Percentiles rank a stretch among this genome's conserved stretches.
Conservation (phyloP, 2,797 vertebrate species). For the Enteromius radiatus region DNA sequence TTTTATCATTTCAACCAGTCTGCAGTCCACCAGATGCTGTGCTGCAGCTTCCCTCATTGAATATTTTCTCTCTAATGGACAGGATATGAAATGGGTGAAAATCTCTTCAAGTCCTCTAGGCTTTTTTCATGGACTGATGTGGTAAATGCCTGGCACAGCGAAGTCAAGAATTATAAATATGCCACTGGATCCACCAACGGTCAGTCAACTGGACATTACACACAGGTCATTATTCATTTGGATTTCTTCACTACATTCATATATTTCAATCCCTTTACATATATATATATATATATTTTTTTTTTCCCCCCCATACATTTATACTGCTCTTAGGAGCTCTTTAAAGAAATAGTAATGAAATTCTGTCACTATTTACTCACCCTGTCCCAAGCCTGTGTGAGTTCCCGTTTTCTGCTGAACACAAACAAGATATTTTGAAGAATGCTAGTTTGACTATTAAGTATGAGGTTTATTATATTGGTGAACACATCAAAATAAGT, state of each 20-base stretch:
- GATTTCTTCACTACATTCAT: not conserved
- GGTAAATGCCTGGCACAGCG: conserved; percentile 68
- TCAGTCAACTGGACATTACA: conserved; percentile 68
- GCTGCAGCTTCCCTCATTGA: not conserved
- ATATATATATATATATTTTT: too few relatives aligned
- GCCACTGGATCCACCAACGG: conserved; percentile 62
- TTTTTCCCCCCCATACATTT: too few relatives aligned
- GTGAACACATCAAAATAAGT: not conserved
- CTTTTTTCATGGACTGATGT: conserved; percentile 53
- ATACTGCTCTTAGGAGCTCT: not conserved
- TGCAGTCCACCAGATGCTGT: not conserved
- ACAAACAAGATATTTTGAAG: not conserved
- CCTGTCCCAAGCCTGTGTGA: not conserved
- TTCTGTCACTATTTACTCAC: not conserved
- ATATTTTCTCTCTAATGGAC: conserved; percentile 46
- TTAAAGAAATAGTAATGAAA: not conserved
- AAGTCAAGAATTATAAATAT: conserved; percentile 66
- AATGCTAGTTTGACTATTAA: not conserved
- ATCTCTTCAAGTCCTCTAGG: conserved; percentile 62
- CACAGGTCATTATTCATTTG: conserved; percentile 69
- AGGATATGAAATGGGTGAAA: conserved; percentile 77
- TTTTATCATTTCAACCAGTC: not conserved
- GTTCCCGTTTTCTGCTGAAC: not conserved
- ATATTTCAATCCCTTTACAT: too few relatives aligned
- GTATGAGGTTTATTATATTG: not conserved